Evolutionary conservation across 2,888 invertebrate species (phyloP).

Genomic region (Eudemis profundana): DNA sequence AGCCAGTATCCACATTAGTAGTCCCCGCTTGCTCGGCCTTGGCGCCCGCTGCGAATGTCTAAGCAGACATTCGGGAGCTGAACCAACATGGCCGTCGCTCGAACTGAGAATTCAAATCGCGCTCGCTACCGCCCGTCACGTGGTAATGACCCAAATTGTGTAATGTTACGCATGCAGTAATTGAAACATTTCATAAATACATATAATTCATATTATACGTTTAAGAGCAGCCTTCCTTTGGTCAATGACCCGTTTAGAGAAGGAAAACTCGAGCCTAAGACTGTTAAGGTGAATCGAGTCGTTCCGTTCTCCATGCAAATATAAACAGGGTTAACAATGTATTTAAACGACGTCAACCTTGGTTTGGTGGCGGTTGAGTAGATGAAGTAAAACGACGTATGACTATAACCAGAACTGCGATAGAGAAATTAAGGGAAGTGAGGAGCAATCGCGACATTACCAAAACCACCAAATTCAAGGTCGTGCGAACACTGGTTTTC

Average conservation of each 20-base stretch:
- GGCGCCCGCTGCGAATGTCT: constrained; percentile 69
- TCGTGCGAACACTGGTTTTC: too few relatives aligned
- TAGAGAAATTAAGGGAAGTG: too few relatives aligned
- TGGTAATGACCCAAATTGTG: constrained; percentile 78
- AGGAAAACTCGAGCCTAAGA: neutral
- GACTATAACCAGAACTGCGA: too few relatives aligned
- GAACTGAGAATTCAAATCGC: constrained; percentile 57
- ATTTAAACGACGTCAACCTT: too few relatives aligned
- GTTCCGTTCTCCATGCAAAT: too few relatives aligned
- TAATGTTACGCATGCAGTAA: constrained; percentile 60
- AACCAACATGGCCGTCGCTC: constrained; percentile 25
- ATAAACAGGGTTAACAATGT: too few relatives aligned
- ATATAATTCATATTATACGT: too few relatives aligned
- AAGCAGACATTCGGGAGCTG: constrained; percentile 69
- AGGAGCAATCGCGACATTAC: too few relatives aligned
- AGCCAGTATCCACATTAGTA: constrained; percentile 60
- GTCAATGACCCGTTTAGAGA: neutral
- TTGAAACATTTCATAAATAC: neutral
- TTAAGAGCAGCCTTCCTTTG: neutral
- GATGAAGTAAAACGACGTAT: too few relatives aligned
- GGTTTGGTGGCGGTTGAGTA: too few relatives aligned
- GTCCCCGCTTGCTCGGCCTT: constrained; percentile 70
- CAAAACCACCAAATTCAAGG: too few relatives aligned
- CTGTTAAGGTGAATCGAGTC: too few relatives aligned
- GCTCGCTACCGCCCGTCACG: constrained; percentile 53